A percentile compares a stretch with the other conserved stretches of the same genome.
phyloP scores from a whole-genome alignment of 2,797 vertebrate genomes.

The Neomorphus geoffroyi region DNA sequence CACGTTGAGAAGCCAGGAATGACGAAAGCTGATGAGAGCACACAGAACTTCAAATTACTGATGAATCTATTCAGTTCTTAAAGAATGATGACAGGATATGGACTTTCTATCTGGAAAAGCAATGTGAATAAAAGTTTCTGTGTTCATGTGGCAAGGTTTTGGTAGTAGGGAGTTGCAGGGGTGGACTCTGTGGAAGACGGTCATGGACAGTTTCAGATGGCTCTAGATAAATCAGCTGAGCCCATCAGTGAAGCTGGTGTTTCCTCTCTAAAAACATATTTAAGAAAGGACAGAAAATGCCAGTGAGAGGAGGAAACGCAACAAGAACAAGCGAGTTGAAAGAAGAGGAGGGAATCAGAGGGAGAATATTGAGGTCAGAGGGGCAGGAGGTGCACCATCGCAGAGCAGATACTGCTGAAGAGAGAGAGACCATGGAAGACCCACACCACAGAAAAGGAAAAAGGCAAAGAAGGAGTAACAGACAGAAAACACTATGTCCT shows the following conservation, averaged over 20 bases:
- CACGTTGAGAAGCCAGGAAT: neutral
- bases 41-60: neutral
- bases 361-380: neutral
- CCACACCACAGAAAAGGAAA: neutral
- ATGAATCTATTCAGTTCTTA: neutral
- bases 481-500: neutral
- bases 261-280: neutral
- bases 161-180: neutral
- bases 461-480: neutral
- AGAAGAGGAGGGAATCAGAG: neutral
- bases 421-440: neutral
- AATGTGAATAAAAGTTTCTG: neutral
- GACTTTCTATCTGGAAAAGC: neutral
- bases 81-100: neutral
- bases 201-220: neutral
- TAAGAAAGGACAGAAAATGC: neutral
- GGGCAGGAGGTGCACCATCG: neutral
- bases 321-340: neutral
- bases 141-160: neutral
- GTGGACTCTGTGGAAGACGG: neutral
- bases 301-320: neutral
- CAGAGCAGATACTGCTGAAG: neutral
- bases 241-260: neutral
- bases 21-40: neutral
- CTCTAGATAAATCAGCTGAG: neutral